Evolutionary conservation across 2,797 vertebrate species (phyloP).

Genomic region (Champsocephalus esox): DNA sequence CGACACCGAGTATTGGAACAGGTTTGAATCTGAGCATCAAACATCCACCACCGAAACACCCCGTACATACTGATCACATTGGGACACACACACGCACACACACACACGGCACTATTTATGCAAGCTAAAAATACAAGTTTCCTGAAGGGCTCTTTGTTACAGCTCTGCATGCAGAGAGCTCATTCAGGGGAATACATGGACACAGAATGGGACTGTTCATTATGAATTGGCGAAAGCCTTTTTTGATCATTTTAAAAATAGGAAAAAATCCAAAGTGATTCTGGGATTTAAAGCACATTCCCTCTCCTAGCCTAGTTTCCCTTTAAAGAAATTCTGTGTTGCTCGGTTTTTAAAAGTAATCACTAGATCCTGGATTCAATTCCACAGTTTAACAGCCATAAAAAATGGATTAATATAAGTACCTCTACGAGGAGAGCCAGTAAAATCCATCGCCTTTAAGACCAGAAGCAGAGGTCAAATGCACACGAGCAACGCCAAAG

Average conservation of each 20-base stretch:
- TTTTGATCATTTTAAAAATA: slow-evolving; percentile 9
- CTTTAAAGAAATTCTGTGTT: not conserved
- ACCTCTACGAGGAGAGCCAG: slow-evolving; percentile 29
- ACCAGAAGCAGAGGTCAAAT: slow-evolving; percentile 44
- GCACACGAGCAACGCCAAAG: slow-evolving; percentile 23
- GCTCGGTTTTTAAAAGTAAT: slow-evolving; percentile 24
- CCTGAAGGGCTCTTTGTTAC: slow-evolving; percentile 41
- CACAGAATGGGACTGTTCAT: not conserved
- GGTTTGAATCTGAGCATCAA: slow-evolving; percentile 77
- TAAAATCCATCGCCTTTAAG: slow-evolving; percentile 29
- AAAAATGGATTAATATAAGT: slow-evolving; percentile 45
- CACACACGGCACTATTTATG: slow-evolving; percentile 56
- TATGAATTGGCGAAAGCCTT: not conserved
- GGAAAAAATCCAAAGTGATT: not conserved
- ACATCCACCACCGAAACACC: slow-evolving; percentile 53
- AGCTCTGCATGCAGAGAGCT: slow-evolving; percentile 24
- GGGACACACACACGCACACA: slow-evolving; percentile 15
- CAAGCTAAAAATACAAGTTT: slow-evolving; percentile 65
- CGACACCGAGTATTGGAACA: slow-evolving; percentile 71
- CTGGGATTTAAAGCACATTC: slow-evolving; percentile 10
- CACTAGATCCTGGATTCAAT: slow-evolving; percentile 37
- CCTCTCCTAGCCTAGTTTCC: not conserved
- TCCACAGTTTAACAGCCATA: slow-evolving; percentile 46
- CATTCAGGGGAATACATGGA: slow-evolving; percentile 17
- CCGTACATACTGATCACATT: slow-evolving; percentile 38